A percentile compares a stretch with the other conserved stretches of the same genome.
phyloP scores from a whole-genome alignment of 2,113 vertebrate genomes.

The Eudyptes chrysolophus region DNA sequence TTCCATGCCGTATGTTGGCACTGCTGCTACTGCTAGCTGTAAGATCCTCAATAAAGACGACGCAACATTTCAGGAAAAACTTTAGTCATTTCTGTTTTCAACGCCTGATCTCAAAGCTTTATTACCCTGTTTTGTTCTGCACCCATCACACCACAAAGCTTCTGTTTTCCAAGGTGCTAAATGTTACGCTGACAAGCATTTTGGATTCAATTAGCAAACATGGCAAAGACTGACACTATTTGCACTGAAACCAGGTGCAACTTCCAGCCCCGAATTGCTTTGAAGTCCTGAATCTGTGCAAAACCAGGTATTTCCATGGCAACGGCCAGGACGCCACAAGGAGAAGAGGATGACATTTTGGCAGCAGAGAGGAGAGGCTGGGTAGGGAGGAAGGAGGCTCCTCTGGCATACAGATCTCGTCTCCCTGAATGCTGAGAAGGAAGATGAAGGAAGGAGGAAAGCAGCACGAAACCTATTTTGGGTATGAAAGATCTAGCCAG shows the following conservation, averaged over 20 bases:
- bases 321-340: background rate
- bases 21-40: background rate
- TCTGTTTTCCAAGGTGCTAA: background rate
- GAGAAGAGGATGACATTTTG: background rate
- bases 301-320: conserved; percentile 9
- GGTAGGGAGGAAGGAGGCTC: background rate
- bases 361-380: background rate
- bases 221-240: background rate
- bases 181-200: accelerated
- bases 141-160: background rate
- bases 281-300: background rate
- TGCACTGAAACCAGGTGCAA: background rate
- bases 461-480: background rate
- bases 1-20: conserved; percentile 8
- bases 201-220: background rate
- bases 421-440: background rate
- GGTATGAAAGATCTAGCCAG: background rate
- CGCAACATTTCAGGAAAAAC: background rate
- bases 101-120: background rate
- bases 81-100: background rate
- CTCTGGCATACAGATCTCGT: accelerated
- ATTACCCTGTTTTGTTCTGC: background rate
- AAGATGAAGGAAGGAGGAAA: background rate
- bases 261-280: background rate
- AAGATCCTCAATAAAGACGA: background rate